Evolutionary conservation across 2,888 invertebrate genomes (phyloP), one percentile per base, ranked within the genome.

Genomic region (Ectobius pallidus): DNA sequence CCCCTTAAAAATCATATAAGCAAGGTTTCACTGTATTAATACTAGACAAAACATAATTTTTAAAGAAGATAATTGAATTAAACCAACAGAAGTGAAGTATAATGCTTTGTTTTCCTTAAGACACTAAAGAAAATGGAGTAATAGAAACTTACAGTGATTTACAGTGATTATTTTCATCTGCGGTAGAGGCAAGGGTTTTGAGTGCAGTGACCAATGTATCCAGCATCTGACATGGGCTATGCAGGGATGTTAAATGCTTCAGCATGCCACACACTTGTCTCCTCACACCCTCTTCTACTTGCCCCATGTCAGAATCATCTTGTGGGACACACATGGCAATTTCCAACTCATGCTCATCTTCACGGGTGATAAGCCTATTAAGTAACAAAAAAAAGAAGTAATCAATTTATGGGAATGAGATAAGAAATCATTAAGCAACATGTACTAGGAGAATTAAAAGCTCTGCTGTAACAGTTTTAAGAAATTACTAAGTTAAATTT

Each of bases 171-270:
- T 70, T 55, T 6, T 70, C 70, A 18, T 65, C 46, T 11, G 46
- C 11, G 16, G 27, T 20, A 22, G 52, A 39, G 20, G 70, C 70
- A 18, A 70, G 61, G 2, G 20, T 22, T 27, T 70, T 70, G 11
- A 70, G 20, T 32, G 39, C 20, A 22, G 70, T 6, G 7, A 58
- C 58, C 18, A 70, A 39, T 7, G n/a, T 18, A 27, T 70, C 70
- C 16, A 70, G 42, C 70, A 70, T 70, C 27, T 70, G 58, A 39
- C 70, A 70, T 34, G 70, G 70, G 30, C 70, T 70, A 25, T 58
- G 42, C 16, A 70, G 44, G n/a, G 30, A 42, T 9, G 44, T 58
- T n/a, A 70, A 14, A 14, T 58, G 39, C n/a, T 18, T 52, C 18
- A 70, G 30, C 55, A 58, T 58, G 39, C 14, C 42, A 30, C 30